These are phyloP conservation scores for Apocrypta bakeri DNA, from an alignment of 1,140 invertebrate genomes.

Conservation along the genomic window DNA sequence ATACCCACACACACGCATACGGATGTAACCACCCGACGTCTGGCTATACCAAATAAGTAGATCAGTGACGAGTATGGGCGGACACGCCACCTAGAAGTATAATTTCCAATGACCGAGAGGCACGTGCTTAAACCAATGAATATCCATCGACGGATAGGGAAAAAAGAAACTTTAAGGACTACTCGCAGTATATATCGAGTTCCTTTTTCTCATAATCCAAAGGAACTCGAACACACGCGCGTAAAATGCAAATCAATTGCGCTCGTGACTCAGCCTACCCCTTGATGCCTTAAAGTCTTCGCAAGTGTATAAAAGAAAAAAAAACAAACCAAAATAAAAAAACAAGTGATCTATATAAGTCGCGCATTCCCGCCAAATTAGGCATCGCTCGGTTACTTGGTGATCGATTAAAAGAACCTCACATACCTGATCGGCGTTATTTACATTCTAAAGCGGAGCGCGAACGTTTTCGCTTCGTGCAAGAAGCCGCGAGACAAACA, in stretches of 20 bases:
- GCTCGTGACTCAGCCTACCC: not conserved
- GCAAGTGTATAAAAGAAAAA: too few species aligned
- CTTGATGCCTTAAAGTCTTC: too few species aligned
- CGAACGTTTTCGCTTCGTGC: not conserved
- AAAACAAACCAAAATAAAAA: not conserved
- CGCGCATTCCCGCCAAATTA: constrained; percentile 10
- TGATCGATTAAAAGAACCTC: constrained; percentile 7
- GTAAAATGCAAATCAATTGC: not conserved
- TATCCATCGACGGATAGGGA: not conserved
- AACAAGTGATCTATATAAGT: not conserved
- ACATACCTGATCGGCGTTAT: constrained; percentile 2
- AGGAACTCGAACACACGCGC: not conserved
- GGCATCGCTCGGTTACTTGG: not conserved
- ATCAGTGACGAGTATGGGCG: not conserved
- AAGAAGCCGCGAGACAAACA: not conserved
- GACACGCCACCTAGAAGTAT: not conserved
- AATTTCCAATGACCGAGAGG: not conserved
- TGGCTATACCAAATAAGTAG: not conserved
- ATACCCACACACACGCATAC: too few species aligned
- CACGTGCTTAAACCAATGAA: not conserved
- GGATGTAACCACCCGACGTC: too few species aligned
- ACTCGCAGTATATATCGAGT: not conserved
- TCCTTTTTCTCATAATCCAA: not conserved
- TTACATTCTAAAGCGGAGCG: constrained; percentile 39
- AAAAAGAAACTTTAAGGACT: too few species aligned